Conservation (phyloP, 2,888 invertebrate genomes). For the Pasiphila rectangulata region DNA sequence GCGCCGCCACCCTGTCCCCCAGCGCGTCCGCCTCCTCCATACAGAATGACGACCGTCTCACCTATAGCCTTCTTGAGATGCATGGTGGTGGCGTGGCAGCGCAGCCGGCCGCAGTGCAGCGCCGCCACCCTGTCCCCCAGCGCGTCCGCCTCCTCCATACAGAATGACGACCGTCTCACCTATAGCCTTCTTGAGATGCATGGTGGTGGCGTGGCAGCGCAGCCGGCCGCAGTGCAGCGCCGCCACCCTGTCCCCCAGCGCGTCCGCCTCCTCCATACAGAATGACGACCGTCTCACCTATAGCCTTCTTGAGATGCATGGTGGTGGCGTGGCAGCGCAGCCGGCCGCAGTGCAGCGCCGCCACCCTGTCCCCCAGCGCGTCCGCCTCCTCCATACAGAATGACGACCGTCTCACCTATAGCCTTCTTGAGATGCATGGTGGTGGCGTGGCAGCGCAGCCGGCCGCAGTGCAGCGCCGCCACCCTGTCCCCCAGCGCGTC, state of each 20-base stretch:
- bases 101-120: slow-evolving; percentile 86
- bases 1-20: too few relatives aligned
- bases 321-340: slow-evolving; percentile 90
- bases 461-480: slow-evolving; percentile 90
- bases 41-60: too few relatives aligned
- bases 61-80: slow-evolving; percentile 85
- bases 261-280: slow-evolving; percentile 98
- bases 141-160: slow-evolving; percentile 97
- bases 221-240: slow-evolving; percentile 89
- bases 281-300: slow-evolving; percentile 86
- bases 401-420: slow-evolving; percentile 82
- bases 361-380: slow-evolving; percentile 93
- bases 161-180: too few relatives aligned
- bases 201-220: slow-evolving; percentile 89
- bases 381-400: slow-evolving; percentile 99
- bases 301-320: slow-evolving; percentile 87
- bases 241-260: slow-evolving; percentile 93
- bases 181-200: slow-evolving; percentile 86
- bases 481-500: slow-evolving; percentile 95
- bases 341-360: slow-evolving; percentile 88
- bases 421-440: slow-evolving; percentile 89
- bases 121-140: slow-evolving; percentile 95
- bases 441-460: slow-evolving; percentile 88
- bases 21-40: too few relatives aligned
- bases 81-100: slow-evolving; percentile 90